Conservation (phyloP, 2,113 vertebrate genomes). For the Corvus hawaiiensis region DNA sequence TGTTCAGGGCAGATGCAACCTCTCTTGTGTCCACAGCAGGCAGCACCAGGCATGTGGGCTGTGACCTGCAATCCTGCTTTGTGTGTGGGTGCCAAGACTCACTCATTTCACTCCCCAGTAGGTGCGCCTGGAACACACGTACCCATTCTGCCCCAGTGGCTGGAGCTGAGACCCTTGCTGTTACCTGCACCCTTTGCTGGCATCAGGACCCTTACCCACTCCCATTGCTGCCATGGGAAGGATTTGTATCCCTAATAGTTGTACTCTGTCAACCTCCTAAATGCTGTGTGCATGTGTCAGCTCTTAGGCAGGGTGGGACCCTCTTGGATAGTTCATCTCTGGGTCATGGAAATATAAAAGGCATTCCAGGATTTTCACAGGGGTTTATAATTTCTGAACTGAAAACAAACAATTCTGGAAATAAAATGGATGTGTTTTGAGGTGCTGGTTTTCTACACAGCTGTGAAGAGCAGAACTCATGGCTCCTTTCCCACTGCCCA, state of each 20-base stretch:
- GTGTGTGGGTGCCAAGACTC: accelerated
- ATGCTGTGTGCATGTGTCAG: not conserved
- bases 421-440: not conserved
- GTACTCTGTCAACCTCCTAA: not conserved
- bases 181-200: not conserved
- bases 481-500: not conserved
- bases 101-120: accelerated
- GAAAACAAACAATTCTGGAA: not conserved
- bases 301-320: not conserved
- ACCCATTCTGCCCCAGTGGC: too few relatives aligned
- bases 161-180: not conserved
- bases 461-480: not conserved
- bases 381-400: not conserved
- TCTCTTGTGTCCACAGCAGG: not conserved
- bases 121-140: accelerated
- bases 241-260: not conserved
- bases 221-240: not conserved
- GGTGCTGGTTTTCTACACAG: not conserved
- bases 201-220: not conserved
- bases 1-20: not conserved
- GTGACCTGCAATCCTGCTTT: not conserved
- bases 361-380: not conserved
- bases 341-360: not conserved
- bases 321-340: not conserved
- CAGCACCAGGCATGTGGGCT: not conserved